phyloP scores from a whole-genome alignment of 2,888 invertebrate species.

The Spodoptera picta region DNA sequence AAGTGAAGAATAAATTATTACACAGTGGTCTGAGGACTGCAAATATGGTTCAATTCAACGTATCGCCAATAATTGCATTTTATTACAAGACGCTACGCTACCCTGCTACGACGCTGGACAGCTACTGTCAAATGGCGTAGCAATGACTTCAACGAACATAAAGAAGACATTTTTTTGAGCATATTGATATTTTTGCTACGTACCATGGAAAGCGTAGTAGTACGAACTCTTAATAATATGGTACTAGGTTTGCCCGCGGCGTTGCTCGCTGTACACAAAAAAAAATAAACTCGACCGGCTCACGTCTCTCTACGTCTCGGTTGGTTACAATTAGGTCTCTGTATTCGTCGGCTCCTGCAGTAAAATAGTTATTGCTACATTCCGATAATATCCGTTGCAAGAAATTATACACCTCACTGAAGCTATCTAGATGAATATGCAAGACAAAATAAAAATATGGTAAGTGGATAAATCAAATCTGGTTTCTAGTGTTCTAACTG shows the following conservation, averaged over 20 bases:
- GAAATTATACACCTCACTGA: constrained; percentile 36
- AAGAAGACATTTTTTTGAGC: constrained; percentile 16
- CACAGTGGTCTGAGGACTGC: too few relatives aligned
- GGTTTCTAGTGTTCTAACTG: constrained; percentile 30
- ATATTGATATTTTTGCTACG: constrained; percentile 1
- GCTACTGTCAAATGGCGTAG: constrained; percentile 20
- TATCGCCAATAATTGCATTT: too few relatives aligned
- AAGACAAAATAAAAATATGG: constrained; percentile 19
- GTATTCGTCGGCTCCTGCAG: constrained; percentile 12
- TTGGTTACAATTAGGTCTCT: constrained; percentile 7
- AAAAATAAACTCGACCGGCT: constrained; percentile 22
- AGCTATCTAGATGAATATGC: constrained; percentile 5
- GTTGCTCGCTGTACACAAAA: constrained; percentile 13
- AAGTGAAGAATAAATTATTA: too few relatives aligned
- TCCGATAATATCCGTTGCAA: constrained; percentile 28
- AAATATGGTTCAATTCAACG: too few relatives aligned
- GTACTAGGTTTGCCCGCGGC: constrained; percentile 17
- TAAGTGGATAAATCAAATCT: constrained; percentile 22
- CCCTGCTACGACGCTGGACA: constrained; percentile 26
- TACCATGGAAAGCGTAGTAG: constrained; percentile 1
- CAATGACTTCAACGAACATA: constrained; percentile 11
- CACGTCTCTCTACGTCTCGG: constrained; percentile 1
- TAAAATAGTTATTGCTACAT: constrained; percentile 11
- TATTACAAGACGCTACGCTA: constrained; percentile 9
- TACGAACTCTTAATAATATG: constrained; percentile 15